A percentile compares a stretch with the other conserved stretches of the same genome.
phyloP scores from a whole-genome alignment of 2,797 vertebrate species.

The Labroides dimidiatus region DNA sequence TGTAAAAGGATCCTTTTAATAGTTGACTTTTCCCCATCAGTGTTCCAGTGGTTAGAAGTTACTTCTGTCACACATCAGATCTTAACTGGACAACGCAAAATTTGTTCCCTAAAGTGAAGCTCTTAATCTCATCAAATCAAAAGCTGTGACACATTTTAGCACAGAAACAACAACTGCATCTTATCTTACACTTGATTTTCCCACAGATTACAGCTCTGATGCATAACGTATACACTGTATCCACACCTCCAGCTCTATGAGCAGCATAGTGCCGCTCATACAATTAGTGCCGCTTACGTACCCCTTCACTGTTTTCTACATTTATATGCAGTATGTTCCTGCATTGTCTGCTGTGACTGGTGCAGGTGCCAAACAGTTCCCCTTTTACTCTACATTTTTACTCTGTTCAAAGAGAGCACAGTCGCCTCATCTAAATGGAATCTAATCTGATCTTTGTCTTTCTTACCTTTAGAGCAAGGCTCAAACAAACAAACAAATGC shows the following conservation, averaged over 20 bases:
- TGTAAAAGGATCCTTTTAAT: background rate
- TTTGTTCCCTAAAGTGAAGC: background rate
- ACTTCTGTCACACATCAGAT: background rate
- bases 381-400: background rate
- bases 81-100: too few species aligned
- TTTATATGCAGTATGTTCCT: background rate
- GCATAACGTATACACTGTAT: background rate
- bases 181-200: background rate
- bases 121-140: background rate
- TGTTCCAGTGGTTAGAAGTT: background rate
- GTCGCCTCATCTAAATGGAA: background rate
- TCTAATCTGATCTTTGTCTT: background rate
- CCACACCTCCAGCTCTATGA: background rate
- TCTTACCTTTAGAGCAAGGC: constrained; percentile 38
- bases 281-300: background rate
- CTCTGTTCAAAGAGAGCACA: background rate
- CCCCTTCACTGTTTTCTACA: background rate
- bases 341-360: background rate
- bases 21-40: background rate
- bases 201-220: background rate
- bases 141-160: background rate
- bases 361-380: background rate
- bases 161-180: background rate
- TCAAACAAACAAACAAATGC: constrained; percentile 5
- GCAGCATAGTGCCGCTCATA: background rate